phyloP scores from a whole-genome alignment of 2,113 vertebrate genomes.

The Dolichallabes microphthalmus region DNA sequence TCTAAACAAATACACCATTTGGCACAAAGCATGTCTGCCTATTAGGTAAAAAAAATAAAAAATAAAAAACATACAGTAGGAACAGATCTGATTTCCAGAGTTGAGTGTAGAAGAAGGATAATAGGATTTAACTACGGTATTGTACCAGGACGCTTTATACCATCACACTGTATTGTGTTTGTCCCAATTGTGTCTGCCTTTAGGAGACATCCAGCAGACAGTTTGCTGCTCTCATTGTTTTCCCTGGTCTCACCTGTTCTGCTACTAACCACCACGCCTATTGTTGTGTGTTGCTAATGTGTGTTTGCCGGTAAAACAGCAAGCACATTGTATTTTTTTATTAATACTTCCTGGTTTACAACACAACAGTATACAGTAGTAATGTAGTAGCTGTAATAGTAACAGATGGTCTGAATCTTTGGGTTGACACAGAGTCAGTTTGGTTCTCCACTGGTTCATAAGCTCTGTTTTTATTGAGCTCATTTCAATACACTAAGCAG shows the following conservation, averaged over 20 bases:
- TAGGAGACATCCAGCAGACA: neutral
- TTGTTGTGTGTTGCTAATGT: neutral
- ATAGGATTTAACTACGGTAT: no score
- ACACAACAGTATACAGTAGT: neutral
- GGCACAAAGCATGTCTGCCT: neutral
- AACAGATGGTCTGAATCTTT: neutral
- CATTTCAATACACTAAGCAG: neutral
- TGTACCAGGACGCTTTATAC: no score
- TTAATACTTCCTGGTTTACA: neutral
- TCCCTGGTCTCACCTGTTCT: neutral
- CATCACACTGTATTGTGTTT: neutral
- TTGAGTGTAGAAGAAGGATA: neutral
- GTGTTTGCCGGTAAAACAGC: neutral
- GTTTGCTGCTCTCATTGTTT: neutral
- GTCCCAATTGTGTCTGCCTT: neutral
- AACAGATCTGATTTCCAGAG: neutral
- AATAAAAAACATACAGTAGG: neutral
- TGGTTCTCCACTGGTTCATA: neutral
- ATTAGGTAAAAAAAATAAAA: neutral
- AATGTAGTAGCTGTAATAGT: neutral
- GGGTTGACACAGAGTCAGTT: neutral
- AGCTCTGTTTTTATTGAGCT: neutral
- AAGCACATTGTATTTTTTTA: neutral
- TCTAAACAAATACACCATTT: neutral
- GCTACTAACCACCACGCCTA: neutral